phyloP scores from a whole-genome alignment of 2,888 invertebrate species.

The Coecobrya sp. region DNA sequence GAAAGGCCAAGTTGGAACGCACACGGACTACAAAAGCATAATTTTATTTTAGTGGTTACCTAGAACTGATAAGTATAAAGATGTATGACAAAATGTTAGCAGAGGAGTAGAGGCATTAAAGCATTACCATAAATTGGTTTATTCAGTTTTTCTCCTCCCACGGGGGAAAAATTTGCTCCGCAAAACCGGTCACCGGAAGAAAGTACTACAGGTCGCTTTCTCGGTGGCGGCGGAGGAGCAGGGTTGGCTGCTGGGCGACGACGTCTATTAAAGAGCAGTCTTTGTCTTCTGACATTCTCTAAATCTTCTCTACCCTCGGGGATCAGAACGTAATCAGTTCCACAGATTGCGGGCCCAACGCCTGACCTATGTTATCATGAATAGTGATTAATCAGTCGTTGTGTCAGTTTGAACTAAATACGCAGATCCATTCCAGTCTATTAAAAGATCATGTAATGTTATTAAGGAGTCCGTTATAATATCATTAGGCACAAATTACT shows the following conservation, averaged over 20 bases:
- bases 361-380: slow-evolving; percentile 81
- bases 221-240: slow-evolving; percentile 57
- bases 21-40: slow-evolving; percentile 78
- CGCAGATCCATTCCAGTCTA: no score
- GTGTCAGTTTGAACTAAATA: no score
- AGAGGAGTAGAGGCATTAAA: no score
- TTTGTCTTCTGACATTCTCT: slow-evolving; percentile 59
- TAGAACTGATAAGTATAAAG: no score
- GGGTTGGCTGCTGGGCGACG: slow-evolving; percentile 69
- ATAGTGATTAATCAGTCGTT: no score
- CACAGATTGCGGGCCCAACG: slow-evolving; percentile 81
- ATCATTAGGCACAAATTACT: no score
- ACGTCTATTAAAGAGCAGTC: slow-evolving; percentile 82
- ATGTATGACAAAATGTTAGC: no score
- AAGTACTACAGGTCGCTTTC: slow-evolving; percentile 69
- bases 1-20: slow-evolving; percentile 82
- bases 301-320: slow-evolving; percentile 82
- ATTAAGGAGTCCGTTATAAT: no score
- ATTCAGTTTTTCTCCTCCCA: slow-evolving; percentile 78
- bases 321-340: slow-evolving; percentile 84
- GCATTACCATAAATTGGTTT: slow-evolving; percentile 84
- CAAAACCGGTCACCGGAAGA: slow-evolving; percentile 84
- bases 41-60: not conserved
- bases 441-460: no score
- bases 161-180: slow-evolving; percentile 84